These are phyloP conservation scores for Nemurella pictetii DNA, from an alignment of 2,888 invertebrate species.

Conservation along the genomic window DNA sequence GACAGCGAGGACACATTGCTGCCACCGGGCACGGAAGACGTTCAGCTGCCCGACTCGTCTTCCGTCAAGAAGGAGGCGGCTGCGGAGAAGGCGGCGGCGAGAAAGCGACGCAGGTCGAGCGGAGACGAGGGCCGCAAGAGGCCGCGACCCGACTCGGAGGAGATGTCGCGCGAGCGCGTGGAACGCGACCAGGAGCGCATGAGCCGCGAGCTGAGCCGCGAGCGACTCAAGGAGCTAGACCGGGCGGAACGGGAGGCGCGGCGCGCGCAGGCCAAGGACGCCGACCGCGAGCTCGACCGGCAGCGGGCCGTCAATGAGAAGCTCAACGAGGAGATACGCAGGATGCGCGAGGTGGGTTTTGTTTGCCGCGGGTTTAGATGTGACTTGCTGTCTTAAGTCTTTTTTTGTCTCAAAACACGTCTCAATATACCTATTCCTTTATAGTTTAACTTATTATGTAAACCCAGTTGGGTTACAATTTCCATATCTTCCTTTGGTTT, in stretches of 20 bases:
- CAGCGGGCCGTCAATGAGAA: background rate
- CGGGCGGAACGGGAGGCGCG: background rate
- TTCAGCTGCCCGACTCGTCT: background rate
- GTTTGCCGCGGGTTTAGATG: too few relatives aligned
- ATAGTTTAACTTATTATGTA: too few relatives aligned
- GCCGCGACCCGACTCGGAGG: background rate
- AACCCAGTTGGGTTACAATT: too few relatives aligned
- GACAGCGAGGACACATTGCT: conserved; percentile 1
- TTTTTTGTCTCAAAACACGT: too few relatives aligned
- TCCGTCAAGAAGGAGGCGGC: background rate
- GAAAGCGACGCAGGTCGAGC: background rate
- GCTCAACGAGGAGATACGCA: background rate
- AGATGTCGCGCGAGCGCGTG: background rate
- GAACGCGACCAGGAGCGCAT: conserved; percentile 15
- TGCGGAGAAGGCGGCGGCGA: background rate
- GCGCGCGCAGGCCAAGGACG: background rate
- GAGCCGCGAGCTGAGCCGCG: conserved; percentile 20
- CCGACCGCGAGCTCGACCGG: background rate
- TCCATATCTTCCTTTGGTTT: too few relatives aligned
- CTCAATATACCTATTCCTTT: too few relatives aligned
- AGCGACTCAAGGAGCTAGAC: background rate
- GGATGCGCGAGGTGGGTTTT: background rate
- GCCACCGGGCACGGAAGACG: conserved; percentile 25
- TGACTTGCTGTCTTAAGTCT: too few relatives aligned
- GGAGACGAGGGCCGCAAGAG: background rate